Percentiles rank a stretch among this genome's conserved stretches.
Evolutionary conservation across 2,113 vertebrate genomes (phyloP).

Genomic region (Phaetusa simplex): DNA sequence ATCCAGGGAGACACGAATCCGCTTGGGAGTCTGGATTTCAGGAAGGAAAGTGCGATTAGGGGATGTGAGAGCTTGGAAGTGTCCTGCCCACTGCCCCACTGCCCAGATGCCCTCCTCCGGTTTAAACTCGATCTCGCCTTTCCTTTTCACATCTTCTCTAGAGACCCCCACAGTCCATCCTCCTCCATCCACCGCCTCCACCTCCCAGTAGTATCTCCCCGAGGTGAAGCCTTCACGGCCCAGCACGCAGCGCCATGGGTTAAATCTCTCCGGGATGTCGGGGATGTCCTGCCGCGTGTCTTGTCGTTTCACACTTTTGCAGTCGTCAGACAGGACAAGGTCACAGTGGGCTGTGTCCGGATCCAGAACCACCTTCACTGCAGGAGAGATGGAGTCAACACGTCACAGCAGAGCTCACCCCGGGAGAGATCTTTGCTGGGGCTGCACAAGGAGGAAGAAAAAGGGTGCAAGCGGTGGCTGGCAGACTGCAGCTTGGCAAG

Average conservation of each 20-base stretch:
- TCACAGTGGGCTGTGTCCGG: neutral
- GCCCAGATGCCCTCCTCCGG: neutral
- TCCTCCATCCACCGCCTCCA: neutral
- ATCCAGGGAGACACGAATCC: neutral
- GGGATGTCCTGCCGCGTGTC: neutral
- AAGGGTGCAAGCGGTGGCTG: rapidly evolving
- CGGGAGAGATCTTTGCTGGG: neutral
- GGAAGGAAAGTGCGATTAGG: neutral
- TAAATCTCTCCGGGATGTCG: neutral
- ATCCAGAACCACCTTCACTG: neutral
- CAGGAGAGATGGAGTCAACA: neutral
- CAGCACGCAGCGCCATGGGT: neutral
- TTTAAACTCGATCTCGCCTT: neutral
- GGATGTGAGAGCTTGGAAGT: neutral
- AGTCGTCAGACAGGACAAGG: neutral
- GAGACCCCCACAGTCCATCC: neutral
- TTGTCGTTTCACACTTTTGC: neutral
- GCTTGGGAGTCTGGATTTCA: neutral
- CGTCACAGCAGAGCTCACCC: neutral
- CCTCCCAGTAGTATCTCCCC: neutral
- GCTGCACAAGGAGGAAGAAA: neutral
- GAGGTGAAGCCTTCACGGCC: neutral
- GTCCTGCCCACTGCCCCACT: neutral
- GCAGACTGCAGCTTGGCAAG: neutral
- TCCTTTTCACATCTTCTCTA: neutral